Evolutionary conservation across 2,113 vertebrate genomes (phyloP).

Genomic region (Zapornia atra): DNA sequence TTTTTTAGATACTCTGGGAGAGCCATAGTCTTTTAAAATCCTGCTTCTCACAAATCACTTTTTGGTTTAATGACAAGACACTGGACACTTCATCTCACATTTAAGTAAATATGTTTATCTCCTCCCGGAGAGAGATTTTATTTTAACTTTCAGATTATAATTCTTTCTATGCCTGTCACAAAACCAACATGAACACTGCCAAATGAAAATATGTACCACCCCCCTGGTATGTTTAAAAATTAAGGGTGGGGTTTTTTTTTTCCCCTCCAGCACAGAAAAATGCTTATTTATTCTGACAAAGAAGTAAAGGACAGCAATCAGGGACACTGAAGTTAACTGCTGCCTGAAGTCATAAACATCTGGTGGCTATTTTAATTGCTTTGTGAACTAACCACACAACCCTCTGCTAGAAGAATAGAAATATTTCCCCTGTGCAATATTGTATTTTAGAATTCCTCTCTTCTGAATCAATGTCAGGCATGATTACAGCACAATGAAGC

Average conservation of each 20-base stretch:
- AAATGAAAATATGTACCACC: neutral
- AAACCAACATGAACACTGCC: neutral
- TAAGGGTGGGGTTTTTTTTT: neutral
- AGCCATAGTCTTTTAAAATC: neutral
- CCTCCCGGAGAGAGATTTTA: neutral
- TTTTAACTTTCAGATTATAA: constrained; percentile 10
- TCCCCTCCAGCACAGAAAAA: neutral
- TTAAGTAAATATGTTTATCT: constrained; percentile 50
- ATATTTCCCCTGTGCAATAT: constrained; percentile 50
- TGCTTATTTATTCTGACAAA: constrained; percentile 26
- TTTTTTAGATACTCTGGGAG: constrained; percentile 1
- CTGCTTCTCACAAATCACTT: neutral
- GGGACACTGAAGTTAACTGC: constrained; percentile 36
- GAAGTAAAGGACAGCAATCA: neutral
- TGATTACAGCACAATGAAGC: constrained; percentile 22
- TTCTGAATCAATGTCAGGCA: constrained; percentile 45
- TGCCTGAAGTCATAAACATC: constrained; percentile 69
- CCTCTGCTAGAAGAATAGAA: constrained; percentile 19
- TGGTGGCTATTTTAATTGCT: constrained; percentile 68
- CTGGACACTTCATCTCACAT: neutral
- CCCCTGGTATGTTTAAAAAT: neutral
- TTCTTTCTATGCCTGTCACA: neutral
- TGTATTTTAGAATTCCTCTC: constrained; percentile 61
- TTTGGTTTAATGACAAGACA: constrained; percentile 4
- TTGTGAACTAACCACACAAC: constrained; percentile 53